Base-by-base conservation (phyloP, 2,888 invertebrate species). In the Incurvaria masculella region DNA sequence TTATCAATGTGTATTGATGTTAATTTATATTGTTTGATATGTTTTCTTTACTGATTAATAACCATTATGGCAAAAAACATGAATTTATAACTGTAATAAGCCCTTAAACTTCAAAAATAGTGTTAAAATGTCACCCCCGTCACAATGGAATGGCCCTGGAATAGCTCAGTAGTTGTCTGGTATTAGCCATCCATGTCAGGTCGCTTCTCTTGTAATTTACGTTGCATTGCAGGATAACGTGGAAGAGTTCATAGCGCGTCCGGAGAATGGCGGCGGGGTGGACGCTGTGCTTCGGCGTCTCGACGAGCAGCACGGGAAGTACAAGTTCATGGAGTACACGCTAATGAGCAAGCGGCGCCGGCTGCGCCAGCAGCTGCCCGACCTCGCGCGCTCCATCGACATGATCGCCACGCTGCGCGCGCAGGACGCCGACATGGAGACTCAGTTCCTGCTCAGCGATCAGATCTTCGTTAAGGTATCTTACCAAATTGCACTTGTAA, bases 261-360 rank as follows among this genome's bases (percentile, higher is more conserved):
- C 89, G 16, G 94, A 92, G 61, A 94, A 94, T 64, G 83, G 84
- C 54, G 88, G 86, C 45, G 86, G 88, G 53, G 92, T 90, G 2
- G 94, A 97, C 59, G 86, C 87, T 65, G 95, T 95, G 16, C 73
- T 97, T 46, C 88, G 88, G 61, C 84, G 82, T 60, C 76, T 97
- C 51, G 97, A 98, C 65, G 97, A 97, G 64, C 91, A 91, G 64
- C 94, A 96, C 75, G 89, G 89, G 51, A 97, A 97, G 81, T 97
- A 97, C 69, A 96, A 97, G 75, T 94, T 94, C 66, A 95, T 98
- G 94, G 97, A 98, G 72, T 88, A 87, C 59, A 96, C 94, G 68
- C 81, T 98, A 55, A 82, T 87, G 47, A 88, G 92, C 14, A 94
- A 95, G 59, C 88, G 92, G 56, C 86, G 89, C 60, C 85, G 94